Percentiles rank a stretch among this genome's conserved stretches.
Conservation (phyloP, 2,888 invertebrate genomes). For the Alviniconcha strummeri region DNA sequence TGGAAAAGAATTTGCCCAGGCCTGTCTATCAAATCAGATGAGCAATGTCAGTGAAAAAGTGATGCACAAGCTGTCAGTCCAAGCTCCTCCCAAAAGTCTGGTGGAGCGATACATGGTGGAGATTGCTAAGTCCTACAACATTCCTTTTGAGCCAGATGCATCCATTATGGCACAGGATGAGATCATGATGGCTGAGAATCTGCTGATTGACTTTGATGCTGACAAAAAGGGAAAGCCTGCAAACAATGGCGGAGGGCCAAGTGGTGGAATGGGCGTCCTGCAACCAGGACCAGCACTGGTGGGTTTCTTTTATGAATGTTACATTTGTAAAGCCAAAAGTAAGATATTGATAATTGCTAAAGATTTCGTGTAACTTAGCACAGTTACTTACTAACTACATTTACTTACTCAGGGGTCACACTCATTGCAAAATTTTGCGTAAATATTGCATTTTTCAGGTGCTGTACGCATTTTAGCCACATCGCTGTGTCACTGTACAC, state of each 20-base stretch:
- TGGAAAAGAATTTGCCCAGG: constrained; percentile 90
- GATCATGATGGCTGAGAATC: constrained; percentile 60
- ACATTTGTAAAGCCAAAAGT: not conserved
- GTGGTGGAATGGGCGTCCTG: constrained; percentile 41
- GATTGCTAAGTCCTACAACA: constrained; percentile 95
- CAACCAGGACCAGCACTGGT: constrained; percentile 34
- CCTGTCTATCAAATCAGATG: constrained; percentile 87
- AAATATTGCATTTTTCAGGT: not conserved
- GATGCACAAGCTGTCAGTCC: constrained; percentile 74
- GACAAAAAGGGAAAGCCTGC: constrained; percentile 54
- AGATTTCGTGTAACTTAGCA: too few relatives aligned
- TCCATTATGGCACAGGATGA: constrained; percentile 66
- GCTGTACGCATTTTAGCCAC: too few relatives aligned
- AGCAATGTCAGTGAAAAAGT: constrained; percentile 92
- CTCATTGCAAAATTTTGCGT: too few relatives aligned
- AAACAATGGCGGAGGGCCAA: constrained; percentile 47
- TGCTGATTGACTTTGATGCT: constrained; percentile 64
- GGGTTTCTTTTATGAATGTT: not conserved
- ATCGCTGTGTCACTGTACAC: too few relatives aligned
- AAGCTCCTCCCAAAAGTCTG: constrained; percentile 95
- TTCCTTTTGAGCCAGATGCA: constrained; percentile 96
- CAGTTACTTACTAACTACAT: not conserved
- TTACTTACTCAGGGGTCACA: too few relatives aligned
- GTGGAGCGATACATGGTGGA: constrained; percentile 95
- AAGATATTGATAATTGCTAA: not conserved